These are phyloP conservation scores for Sturmia bella DNA, from an alignment of 2,888 invertebrate genomes.

Conservation along the genomic window DNA sequence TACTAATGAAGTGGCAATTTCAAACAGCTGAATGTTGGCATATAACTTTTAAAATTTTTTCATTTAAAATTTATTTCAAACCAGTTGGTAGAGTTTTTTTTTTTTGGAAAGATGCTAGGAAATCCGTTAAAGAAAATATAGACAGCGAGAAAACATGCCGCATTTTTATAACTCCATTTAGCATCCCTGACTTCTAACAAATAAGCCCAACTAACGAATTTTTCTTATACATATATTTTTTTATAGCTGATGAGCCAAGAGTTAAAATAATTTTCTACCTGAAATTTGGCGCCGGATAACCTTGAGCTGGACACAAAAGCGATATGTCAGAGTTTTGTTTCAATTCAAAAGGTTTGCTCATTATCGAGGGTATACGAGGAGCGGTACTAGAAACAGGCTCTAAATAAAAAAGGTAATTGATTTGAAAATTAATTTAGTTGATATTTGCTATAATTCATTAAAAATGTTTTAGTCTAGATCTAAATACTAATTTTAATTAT, in stretches of 20 bases:
- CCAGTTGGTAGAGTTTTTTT: conserved; percentile 35
- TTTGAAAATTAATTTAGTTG: neutral
- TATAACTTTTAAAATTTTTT: neutral
- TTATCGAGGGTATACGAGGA: conserved; percentile 82
- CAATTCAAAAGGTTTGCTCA: conserved; percentile 79
- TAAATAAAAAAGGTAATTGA: conserved; percentile 74
- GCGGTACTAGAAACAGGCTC: conserved; percentile 84
- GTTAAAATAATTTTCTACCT: conserved; percentile 73
- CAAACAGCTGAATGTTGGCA: conserved; percentile 63
- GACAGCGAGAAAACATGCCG: too few relatives aligned
- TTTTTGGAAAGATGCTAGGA: too few relatives aligned
- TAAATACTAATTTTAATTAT: too few relatives aligned
- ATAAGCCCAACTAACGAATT: too few relatives aligned
- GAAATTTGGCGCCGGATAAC: conserved; percentile 85
- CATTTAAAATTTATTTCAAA: conserved; percentile 1
- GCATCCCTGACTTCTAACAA: too few relatives aligned
- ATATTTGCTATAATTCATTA: too few relatives aligned
- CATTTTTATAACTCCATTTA: too few relatives aligned
- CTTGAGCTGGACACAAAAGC: conserved; percentile 88
- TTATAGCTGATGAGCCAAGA: too few relatives aligned
- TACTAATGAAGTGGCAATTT: neutral
- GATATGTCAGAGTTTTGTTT: conserved; percentile 73
- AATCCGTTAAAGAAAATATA: too few relatives aligned
- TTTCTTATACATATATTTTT: neutral
- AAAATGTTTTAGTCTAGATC: too few relatives aligned